Evolutionary conservation across 64 coral and sea anemone species (phyloP).

Genomic region (Porites australiensis): DNA sequence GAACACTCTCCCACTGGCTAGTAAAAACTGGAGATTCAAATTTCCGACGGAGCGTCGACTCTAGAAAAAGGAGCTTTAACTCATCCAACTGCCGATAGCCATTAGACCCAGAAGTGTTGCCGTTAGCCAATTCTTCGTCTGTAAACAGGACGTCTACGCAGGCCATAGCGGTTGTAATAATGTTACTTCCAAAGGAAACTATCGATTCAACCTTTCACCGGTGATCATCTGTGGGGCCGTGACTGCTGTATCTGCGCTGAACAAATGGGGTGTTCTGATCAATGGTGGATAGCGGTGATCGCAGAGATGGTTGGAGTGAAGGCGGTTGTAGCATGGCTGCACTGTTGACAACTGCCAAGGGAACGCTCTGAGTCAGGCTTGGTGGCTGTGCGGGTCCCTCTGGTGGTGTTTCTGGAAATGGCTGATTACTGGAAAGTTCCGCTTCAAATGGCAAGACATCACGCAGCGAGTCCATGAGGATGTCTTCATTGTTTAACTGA

Average conservation of each 20-base stretch:
- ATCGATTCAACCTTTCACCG: not conserved
- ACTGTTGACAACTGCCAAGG: not conserved
- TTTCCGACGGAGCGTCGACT: not conserved
- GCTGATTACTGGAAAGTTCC: not conserved
- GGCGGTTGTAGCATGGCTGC: not conserved
- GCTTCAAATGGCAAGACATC: constrained; percentile 1
- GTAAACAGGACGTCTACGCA: not conserved
- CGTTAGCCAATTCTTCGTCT: not conserved
- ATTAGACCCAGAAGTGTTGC: not conserved
- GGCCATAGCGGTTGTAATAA: not conserved
- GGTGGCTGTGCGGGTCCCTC: not conserved
- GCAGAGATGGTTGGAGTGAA: not conserved
- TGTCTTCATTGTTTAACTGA: not conserved
- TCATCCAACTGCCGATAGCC: not conserved
- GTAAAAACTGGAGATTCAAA: constrained; percentile 1
- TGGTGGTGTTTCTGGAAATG: not conserved
- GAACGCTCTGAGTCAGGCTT: not conserved
- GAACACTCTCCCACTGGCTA: not conserved
- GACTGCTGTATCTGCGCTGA: not conserved
- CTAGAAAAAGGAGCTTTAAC: not conserved
- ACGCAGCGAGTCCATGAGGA: not conserved
- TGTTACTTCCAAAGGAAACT: not conserved
- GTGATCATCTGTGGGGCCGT: not conserved
- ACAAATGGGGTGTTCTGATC: not conserved
- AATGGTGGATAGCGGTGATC: not conserved